Percentiles rank a stretch among this genome's conserved stretches.
These are phyloP conservation scores for Eristalinus aeneus DNA, from an alignment of 2,888 invertebrate genomes.

Conservation along the genomic window DNA sequence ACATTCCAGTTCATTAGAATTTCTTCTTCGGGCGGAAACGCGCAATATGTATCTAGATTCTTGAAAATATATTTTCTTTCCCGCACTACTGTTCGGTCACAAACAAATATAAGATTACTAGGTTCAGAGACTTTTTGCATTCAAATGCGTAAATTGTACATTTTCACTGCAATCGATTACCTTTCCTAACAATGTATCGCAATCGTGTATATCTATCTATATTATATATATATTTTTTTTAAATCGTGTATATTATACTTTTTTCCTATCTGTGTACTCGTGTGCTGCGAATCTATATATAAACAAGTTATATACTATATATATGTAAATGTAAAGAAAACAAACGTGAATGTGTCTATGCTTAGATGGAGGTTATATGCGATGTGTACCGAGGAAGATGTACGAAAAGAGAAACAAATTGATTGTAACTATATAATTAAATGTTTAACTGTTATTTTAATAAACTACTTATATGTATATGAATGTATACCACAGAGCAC, in stretches of 20 bases:
- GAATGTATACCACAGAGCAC: slow-evolving; percentile 8
- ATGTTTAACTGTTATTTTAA: slow-evolving; percentile 58
- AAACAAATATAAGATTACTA: neutral
- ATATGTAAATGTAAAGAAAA: slow-evolving; percentile 8
- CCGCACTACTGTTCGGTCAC: slow-evolving; percentile 2
- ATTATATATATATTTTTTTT: slow-evolving; percentile 20
- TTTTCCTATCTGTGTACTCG: slow-evolving; percentile 53
- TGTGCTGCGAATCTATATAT: slow-evolving; percentile 53
- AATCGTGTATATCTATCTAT: neutral
- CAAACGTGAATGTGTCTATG: slow-evolving; percentile 18
- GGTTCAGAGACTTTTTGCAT: neutral
- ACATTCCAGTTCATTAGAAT: slow-evolving; percentile 56
- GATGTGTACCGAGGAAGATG: neutral
- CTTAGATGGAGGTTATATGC: slow-evolving; percentile 14
- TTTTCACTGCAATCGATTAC: neutral
- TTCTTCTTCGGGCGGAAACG: neutral
- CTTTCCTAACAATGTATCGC: neutral
- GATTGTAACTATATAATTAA: slow-evolving; percentile 46
- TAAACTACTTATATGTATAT: slow-evolving; percentile 10
- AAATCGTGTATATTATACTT: slow-evolving; percentile 36
- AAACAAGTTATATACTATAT: slow-evolving; percentile 10
- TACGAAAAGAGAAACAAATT: slow-evolving; percentile 21
- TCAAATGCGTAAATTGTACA: neutral
- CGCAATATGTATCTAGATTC: neutral
- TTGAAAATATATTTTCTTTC: neutral